Conservation (phyloP, 2,113 vertebrate genomes). For the Dasyornis broadbenti region DNA sequence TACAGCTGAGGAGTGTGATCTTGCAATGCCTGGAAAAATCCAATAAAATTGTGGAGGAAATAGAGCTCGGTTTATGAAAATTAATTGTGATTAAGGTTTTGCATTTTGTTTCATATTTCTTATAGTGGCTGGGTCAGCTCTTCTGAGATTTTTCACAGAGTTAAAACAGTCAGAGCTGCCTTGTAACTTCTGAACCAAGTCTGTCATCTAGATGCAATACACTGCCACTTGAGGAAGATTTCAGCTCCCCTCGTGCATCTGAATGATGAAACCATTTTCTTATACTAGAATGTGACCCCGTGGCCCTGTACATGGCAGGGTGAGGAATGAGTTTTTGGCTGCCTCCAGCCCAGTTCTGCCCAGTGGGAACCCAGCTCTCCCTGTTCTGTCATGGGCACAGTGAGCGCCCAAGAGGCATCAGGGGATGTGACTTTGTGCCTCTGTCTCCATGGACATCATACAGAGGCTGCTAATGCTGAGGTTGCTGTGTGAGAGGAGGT, state of each 20-base stretch:
- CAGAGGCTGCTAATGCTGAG: neutral
- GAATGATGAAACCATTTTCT: neutral
- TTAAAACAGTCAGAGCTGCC: neutral
- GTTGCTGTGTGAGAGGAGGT: neutral
- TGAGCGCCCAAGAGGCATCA: fast-evolving
- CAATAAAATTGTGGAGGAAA: neutral
- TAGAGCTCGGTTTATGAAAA: neutral
- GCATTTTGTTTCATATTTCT: neutral
- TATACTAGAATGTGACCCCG: neutral
- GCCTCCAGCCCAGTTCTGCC: neutral
- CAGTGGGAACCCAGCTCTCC: neutral
- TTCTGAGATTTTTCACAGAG: neutral
- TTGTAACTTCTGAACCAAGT: neutral
- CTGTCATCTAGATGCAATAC: neutral
- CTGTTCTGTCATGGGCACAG: fast-evolving
- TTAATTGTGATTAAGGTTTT: neutral
- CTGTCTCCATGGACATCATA: fast-evolving
- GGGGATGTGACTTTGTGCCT: neutral
- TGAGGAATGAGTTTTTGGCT: neutral
- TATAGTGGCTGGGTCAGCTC: neutral
- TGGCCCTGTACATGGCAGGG: fast-evolving
- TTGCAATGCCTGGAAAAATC: neutral
- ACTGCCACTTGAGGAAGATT: neutral
- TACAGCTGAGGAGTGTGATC: neutral
- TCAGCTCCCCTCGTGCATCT: neutral